Conservation (phyloP, 2,797 vertebrate species). For the Rallus crepitans region DNA sequence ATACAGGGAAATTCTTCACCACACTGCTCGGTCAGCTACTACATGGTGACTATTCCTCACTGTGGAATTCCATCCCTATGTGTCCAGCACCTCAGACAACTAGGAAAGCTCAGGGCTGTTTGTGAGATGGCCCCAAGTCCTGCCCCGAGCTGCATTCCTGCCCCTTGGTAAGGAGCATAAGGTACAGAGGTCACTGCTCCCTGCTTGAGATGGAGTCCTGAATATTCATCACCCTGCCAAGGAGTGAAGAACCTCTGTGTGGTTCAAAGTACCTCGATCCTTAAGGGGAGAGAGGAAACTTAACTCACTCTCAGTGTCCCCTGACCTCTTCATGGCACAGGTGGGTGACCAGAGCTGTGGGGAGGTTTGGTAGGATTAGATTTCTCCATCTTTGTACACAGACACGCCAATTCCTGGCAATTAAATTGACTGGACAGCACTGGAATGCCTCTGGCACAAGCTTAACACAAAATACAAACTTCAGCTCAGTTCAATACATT, state of each 20-base stretch:
- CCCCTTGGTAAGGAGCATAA: background rate
- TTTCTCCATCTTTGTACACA: background rate
- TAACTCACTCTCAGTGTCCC: background rate
- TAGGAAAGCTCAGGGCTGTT: background rate
- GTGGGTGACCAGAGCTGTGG: background rate
- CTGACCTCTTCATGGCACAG: background rate
- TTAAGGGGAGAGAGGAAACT: background rate
- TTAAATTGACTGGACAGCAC: background rate
- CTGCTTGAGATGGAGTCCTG: background rate
- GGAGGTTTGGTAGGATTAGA: fast-evolving
- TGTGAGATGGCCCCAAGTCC: background rate
- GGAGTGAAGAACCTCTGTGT: background rate
- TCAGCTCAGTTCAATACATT: conserved; percentile 37
- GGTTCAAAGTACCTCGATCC: background rate
- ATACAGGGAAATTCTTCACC: conserved; percentile 37
- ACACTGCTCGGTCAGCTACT: background rate
- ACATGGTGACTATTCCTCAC: background rate
- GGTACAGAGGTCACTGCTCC: background rate
- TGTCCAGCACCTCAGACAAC: background rate
- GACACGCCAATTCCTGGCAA: background rate
- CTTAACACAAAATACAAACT: conserved; percentile 23
- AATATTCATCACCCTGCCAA: background rate
- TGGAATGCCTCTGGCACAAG: conserved; percentile 42
- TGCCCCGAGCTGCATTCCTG: background rate
- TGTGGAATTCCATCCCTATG: background rate